phyloP scores from a whole-genome alignment of 2,113 vertebrate species.

The Cygnus atratus region DNA sequence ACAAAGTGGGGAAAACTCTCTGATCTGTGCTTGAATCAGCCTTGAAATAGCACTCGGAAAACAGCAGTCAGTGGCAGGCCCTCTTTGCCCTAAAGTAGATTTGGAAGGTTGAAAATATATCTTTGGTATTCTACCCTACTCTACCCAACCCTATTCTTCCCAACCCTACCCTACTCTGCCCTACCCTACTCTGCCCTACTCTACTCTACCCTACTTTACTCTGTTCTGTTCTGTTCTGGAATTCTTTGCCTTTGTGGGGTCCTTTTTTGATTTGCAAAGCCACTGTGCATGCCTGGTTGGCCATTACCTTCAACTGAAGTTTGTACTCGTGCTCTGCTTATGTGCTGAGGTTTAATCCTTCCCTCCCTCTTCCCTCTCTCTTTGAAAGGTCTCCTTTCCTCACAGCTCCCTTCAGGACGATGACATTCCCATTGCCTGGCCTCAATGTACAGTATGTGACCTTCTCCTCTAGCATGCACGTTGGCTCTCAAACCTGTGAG shows the following conservation, averaged over 20 bases:
- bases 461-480: slow-evolving; percentile 13
- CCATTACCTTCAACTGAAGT: not conserved
- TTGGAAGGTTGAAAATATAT: not conserved
- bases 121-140: not conserved
- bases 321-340: not conserved
- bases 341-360: not conserved
- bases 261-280: not conserved
- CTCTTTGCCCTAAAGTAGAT: not conserved
- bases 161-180: too few species aligned
- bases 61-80: not conserved
- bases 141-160: too few species aligned
- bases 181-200: too few species aligned
- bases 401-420: not conserved
- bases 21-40: not conserved
- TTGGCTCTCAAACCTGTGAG: not conserved
- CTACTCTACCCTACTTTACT: too few species aligned
- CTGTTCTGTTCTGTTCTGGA: too few species aligned
- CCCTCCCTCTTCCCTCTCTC: not conserved
- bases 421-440: not conserved
- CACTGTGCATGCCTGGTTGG: not conserved
- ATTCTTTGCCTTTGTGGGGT: not conserved
- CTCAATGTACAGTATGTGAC: slow-evolving; percentile 38
- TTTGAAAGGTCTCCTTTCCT: not conserved
- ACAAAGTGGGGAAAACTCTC: not conserved
- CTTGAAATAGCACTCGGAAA: not conserved